Conservation (phyloP, 37 sponge, comb jelly and placozoan genomes). For the Aplysina aerophoba region DNA sequence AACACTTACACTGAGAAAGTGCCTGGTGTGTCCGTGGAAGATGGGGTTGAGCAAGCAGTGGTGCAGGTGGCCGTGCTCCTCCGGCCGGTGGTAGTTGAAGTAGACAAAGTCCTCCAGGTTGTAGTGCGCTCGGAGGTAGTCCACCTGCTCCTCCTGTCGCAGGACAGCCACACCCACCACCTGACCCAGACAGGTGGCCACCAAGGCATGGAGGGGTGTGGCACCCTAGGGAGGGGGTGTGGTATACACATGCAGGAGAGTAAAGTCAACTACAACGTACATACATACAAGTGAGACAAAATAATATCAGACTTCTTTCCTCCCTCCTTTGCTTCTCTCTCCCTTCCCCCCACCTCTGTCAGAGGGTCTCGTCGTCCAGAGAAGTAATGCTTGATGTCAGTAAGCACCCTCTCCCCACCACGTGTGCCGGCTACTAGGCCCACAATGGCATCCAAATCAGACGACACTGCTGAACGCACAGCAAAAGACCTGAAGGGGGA, state of each 20-base stretch:
- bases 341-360: slow-evolving; percentile 21
- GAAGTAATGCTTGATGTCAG: slow-evolving; percentile 68
- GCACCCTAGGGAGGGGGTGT: slow-evolving; percentile 54
- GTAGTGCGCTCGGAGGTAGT: slow-evolving; percentile 89
- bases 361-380: slow-evolving; percentile 65
- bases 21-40: slow-evolving; percentile 82
- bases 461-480: slow-evolving; percentile 27
- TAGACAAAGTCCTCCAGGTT: slow-evolving; percentile 96
- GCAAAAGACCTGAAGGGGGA: slow-evolving; percentile 51
- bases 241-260: not conserved
- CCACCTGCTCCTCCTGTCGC: slow-evolving; percentile 70
- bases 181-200: slow-evolving; percentile 82
- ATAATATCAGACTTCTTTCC: too few species aligned
- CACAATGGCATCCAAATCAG: slow-evolving; percentile 44
- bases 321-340: too few species aligned
- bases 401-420: slow-evolving; percentile 38
- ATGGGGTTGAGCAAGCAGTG: slow-evolving; percentile 87
- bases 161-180: slow-evolving; percentile 87
- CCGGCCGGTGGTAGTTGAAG: slow-evolving; percentile 80
- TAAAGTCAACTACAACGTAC: too few species aligned
- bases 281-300: too few species aligned
- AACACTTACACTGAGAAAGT: slow-evolving; percentile 76
- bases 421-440: slow-evolving; percentile 27
- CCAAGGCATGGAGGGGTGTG: slow-evolving; percentile 74
- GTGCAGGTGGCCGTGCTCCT: slow-evolving; percentile 84